A percentile compares a stretch with the other conserved stretches of the same genome.
Evolutionary conservation across 2,113 vertebrate species (phyloP).

Genomic region (Galeopterus variegatus): DNA sequence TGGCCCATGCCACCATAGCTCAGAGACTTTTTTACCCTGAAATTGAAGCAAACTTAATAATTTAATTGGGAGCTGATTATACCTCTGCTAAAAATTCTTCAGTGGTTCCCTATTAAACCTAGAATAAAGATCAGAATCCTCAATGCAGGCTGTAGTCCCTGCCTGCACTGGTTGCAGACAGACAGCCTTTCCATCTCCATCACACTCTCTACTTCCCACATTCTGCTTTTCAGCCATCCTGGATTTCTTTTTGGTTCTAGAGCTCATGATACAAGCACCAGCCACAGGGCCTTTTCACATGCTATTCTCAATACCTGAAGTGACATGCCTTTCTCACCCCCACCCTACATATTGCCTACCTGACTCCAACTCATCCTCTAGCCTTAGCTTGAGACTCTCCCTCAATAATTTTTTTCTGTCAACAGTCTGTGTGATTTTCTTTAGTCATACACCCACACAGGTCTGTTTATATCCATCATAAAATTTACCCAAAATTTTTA

Average conservation of each 20-base stretch:
- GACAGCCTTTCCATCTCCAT: not conserved
- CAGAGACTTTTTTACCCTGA: not conserved
- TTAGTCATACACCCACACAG: not conserved
- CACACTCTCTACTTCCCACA: not conserved
- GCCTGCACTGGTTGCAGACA: not conserved
- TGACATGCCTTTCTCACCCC: not conserved
- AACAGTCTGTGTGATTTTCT: not conserved
- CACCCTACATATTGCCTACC: no score
- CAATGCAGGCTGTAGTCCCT: not conserved
- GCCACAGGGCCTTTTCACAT: not conserved
- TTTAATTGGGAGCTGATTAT: not conserved
- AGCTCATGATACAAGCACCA: not conserved
- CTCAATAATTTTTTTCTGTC: not conserved
- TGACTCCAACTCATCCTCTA: not conserved
- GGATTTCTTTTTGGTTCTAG: not conserved
- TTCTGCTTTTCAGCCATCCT: not conserved
- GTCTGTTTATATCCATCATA: not conserved
- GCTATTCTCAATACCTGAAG: not conserved
- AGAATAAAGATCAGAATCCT: not conserved
- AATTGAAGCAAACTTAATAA: conserved; percentile 28
- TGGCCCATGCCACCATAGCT: not conserved
- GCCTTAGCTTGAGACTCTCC: not conserved
- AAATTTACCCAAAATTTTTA: not conserved
- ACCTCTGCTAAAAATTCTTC: not conserved
- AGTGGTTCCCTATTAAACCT: not conserved